Percentiles rank a stretch among this genome's conserved stretches.
Evolutionary conservation across 2,797 vertebrate species (phyloP).

Genomic region (Dromococcyx pavoninus): DNA sequence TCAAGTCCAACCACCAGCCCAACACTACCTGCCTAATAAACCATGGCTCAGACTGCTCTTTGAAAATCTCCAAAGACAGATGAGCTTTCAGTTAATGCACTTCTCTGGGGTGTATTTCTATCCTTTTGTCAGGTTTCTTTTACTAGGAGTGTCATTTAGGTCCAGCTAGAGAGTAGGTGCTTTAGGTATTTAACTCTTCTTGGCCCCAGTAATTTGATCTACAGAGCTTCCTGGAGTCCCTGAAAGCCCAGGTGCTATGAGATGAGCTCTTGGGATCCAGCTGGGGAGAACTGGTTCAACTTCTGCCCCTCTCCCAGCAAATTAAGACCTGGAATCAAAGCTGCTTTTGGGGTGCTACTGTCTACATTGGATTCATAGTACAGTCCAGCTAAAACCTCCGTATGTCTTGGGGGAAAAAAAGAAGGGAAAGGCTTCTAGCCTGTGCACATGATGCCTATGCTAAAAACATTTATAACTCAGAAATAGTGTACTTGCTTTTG

Average conservation of each 20-base stretch:
- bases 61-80: background rate
- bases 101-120: background rate
- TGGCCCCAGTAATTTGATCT: background rate
- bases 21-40: too few relatives aligned
- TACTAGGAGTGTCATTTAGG: background rate
- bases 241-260: background rate
- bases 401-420: background rate
- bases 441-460: accelerated
- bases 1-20: too few relatives aligned
- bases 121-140: background rate
- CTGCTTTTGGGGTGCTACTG: background rate
- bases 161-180: background rate
- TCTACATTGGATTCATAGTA: background rate
- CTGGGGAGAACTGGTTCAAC: background rate
- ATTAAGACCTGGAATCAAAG: background rate
- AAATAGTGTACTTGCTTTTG: background rate
- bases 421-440: background rate
- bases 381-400: background rate
- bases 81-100: background rate
- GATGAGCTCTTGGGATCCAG: background rate
- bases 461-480: background rate
- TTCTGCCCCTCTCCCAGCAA: background rate
- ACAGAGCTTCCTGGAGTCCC: background rate
- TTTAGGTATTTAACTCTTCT: background rate
- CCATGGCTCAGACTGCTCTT: too few relatives aligned